Base-by-base conservation (phyloP, 2,888 invertebrate genomes). In the Cabera pusaria region DNA sequence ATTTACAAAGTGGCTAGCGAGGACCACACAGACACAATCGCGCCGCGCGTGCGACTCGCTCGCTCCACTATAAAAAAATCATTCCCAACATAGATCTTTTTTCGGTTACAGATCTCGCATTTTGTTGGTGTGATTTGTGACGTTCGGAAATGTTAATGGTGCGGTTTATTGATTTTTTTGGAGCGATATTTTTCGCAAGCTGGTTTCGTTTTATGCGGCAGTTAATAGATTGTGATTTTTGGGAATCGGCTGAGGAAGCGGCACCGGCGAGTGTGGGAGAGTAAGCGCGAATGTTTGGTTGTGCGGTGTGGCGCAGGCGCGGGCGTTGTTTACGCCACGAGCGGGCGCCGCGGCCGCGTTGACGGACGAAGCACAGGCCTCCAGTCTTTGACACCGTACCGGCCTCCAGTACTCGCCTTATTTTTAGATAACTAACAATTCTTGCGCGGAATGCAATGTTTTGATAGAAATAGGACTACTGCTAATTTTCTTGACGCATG, bases 1-100 rank as follows among this genome's bases (percentile, higher is more conserved):
- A 88, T 88, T 88, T 88, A 88, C 88, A 88, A 88, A 88, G 87
- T 87, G 88, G 87, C 87, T 80, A 82, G 87, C 83, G 84, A 75
- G 85, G 87, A 87, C 87, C 88, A 87, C 87, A 87, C 88, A 87
- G 78, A 77, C 82, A 82, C 86, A 88, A 86, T 86, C 85, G 85
- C 69, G 79, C 87, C 88, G 87, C 87, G 87, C 87, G 88, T 86
- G 87, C 88, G 85, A 80, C 84, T 77, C 72, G 65, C 68, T 74
- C 79, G 82, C 78, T 77, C 57, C 67, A 66, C 69, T 66, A 70
- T 70, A 72, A 79, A 83, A 84, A 79, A 84, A 78, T 68, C 72
- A 78, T 85, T 86, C 84, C 72, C 80, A 81, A 69, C 83, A 79
- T 83, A 81, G 80, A 83, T 81, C 78, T 78, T 84, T 85, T 40